Evolutionary conservation across 23 tunicate genomes (phyloP).

Genomic region (Corella eumyota): DNA sequence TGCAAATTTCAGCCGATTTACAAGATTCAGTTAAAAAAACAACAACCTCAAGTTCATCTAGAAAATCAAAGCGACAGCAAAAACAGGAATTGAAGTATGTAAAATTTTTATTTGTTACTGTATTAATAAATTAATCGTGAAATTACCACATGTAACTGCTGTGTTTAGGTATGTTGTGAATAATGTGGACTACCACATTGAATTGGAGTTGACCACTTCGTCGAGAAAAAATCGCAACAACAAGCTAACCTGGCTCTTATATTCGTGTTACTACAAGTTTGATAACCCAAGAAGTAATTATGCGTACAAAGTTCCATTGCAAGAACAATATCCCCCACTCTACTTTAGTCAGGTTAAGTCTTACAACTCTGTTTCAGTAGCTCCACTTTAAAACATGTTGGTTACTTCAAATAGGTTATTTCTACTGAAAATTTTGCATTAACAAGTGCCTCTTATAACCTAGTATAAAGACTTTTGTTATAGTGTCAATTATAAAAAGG

Average conservation of each 20-base stretch:
- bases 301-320: conserved; percentile 4
- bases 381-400: too few species aligned
- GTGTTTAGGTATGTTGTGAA: too few species aligned
- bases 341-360: conserved; percentile 44
- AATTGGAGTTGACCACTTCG: conserved; percentile 26
- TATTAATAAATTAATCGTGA: too few species aligned
- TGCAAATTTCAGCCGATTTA: conserved; percentile 9
- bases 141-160: too few species aligned
- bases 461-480: too few species aligned
- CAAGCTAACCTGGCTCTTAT: conserved; percentile 30
- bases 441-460: too few species aligned
- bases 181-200: too few species aligned
- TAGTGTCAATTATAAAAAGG: too few species aligned
- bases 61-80: not conserved
- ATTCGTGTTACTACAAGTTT: conserved; percentile 17
- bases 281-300: conserved; percentile 1
- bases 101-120: too few species aligned
- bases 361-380: conserved; percentile 10
- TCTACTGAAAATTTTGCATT: too few species aligned
- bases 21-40: not conserved
- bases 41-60: not conserved
- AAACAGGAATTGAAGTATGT: conserved; percentile 18
- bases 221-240: conserved; percentile 13
- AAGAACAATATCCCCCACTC: conserved; percentile 32
- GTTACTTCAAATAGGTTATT: too few species aligned